phyloP scores from a whole-genome alignment of 1,140 invertebrate species.

The Aphaenogaster ashmeadi region DNA sequence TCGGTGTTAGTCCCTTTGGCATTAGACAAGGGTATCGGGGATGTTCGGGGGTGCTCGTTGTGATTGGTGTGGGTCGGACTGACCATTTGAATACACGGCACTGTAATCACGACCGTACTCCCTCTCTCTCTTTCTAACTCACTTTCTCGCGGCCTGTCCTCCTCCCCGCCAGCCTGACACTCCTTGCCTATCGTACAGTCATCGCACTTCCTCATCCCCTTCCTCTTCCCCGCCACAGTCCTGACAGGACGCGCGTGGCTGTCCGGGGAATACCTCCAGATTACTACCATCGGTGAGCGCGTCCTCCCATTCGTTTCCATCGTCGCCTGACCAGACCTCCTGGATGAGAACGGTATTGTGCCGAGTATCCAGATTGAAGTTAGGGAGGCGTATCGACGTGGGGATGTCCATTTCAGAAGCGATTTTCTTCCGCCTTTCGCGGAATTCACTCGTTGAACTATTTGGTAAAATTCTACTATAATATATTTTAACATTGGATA shows the following conservation, averaged over 20 bases:
- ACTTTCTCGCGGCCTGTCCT: constrained; percentile 65
- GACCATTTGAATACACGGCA: constrained; percentile 87
- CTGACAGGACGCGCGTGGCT: constrained; percentile 68
- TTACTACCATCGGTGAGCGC: constrained; percentile 73
- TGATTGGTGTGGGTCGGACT: constrained; percentile 86
- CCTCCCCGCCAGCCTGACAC: constrained; percentile 72
- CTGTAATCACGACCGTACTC: constrained; percentile 85
- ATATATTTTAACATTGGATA: not conserved
- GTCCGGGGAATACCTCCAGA: constrained; percentile 83
- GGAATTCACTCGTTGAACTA: not conserved
- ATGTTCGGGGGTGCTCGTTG: constrained; percentile 81
- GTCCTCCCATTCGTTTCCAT: constrained; percentile 76
- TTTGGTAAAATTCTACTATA: not conserved
- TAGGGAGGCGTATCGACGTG: constrained; percentile 54
- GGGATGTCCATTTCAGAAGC: constrained; percentile 51
- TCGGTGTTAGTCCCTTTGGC: constrained; percentile 81
- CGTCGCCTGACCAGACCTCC: constrained; percentile 71
- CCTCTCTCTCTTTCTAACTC: constrained; percentile 65
- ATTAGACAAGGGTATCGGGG: constrained; percentile 86
- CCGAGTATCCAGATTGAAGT: constrained; percentile 62
- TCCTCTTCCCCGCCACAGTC: constrained; percentile 1
- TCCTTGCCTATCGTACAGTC: constrained; percentile 81
- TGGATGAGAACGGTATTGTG: constrained; percentile 68
- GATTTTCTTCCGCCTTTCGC: constrained; percentile 42
- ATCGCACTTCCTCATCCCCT: constrained; percentile 81